Evolutionary conservation across 2,797 vertebrate species (phyloP).

Genomic region (Spinibarbus caldwelli): DNA sequence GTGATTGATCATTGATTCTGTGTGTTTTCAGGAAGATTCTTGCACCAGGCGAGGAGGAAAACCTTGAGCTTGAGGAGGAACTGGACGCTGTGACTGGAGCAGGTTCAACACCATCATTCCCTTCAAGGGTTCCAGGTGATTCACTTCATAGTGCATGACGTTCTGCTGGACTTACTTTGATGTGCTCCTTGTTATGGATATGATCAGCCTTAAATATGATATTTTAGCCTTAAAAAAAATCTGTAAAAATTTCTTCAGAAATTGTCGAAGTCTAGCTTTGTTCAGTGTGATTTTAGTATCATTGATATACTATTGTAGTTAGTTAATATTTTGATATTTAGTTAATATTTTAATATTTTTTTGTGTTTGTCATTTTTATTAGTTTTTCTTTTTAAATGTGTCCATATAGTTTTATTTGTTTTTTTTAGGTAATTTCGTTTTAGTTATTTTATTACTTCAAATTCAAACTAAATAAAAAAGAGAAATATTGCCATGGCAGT

Average conservation of each 20-base stretch:
- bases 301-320: background rate
- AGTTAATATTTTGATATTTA: background rate
- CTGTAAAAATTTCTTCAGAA: background rate
- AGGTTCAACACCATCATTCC: slow-evolving; percentile 85
- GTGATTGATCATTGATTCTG: background rate
- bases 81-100: slow-evolving; percentile 88
- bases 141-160: background rate
- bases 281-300: background rate
- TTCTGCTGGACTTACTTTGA: background rate
- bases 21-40: slow-evolving; percentile 87
- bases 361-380: too few species aligned
- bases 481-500: background rate
- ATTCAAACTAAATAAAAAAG: background rate
- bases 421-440: background rate
- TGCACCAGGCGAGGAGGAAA: slow-evolving; percentile 96
- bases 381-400: background rate
- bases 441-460: background rate
- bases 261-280: background rate
- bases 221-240: too few species aligned
- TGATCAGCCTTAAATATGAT: background rate
- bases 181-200: background rate
- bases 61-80: slow-evolving; percentile 94
- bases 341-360: background rate
- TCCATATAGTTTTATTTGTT: background rate
- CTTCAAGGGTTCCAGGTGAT: slow-evolving; percentile 88